phyloP scores from a whole-genome alignment of 2,888 invertebrate species.

The Latrodectus hesperus region DNA sequence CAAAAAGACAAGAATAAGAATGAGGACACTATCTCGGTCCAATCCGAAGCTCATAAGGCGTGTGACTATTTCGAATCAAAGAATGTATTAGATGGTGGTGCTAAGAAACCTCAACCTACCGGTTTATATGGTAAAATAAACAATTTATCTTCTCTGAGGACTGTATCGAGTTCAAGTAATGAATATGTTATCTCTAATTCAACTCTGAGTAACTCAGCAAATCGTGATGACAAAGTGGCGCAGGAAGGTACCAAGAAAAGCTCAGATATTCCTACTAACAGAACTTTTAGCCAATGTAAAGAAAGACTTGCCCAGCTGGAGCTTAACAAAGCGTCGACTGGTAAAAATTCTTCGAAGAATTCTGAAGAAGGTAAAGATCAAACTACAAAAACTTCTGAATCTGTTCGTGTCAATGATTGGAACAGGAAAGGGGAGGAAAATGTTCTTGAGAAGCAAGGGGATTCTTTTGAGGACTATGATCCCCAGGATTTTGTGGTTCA shows the following conservation, averaged over 20 bases:
- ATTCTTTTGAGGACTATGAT: slow-evolving; percentile 62
- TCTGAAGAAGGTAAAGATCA: neutral
- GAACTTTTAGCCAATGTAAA: slow-evolving; percentile 61
- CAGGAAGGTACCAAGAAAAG: slow-evolving; percentile 2
- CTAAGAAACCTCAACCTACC: neutral
- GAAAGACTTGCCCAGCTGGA: slow-evolving; percentile 44
- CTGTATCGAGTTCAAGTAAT: slow-evolving; percentile 11
- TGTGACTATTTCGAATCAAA: neutral
- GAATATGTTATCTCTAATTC: neutral
- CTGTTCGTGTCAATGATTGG: neutral
- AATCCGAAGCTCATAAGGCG: slow-evolving; percentile 2
- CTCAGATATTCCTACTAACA: slow-evolving; percentile 7
- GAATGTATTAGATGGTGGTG: neutral
- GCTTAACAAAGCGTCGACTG: slow-evolving; percentile 2
- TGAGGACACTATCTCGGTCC: neutral
- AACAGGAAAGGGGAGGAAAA: slow-evolving; percentile 28
- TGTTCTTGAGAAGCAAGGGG: slow-evolving; percentile 35
- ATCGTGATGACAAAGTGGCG: neutral
- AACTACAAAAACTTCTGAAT: neutral
- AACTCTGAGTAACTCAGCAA: neutral
- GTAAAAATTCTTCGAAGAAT: neutral
- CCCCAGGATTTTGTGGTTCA: slow-evolving; percentile 67
- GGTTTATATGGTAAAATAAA: slow-evolving; percentile 19
- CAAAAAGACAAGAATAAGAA: neutral
- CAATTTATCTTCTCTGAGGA: slow-evolving; percentile 10